These are phyloP conservation scores for Drosophila biarmipes DNA, from an alignment of 1,140 invertebrate species.

Conservation along the genomic window DNA sequence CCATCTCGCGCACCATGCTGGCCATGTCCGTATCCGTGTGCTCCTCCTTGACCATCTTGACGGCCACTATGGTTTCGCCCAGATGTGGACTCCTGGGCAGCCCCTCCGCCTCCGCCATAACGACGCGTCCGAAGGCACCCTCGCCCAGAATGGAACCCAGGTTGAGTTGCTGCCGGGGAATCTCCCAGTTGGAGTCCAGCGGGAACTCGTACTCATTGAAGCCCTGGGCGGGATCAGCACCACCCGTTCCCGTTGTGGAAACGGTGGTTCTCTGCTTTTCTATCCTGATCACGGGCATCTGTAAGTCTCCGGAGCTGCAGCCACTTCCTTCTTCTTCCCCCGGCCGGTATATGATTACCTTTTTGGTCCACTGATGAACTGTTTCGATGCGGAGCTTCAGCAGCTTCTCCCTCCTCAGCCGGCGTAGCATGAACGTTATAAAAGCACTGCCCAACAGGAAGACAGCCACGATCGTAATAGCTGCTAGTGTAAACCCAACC, in stretches of 20 bases:
- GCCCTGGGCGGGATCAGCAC: conserved; percentile 87
- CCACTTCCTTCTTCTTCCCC: conserved; percentile 86
- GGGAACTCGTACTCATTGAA: conserved; percentile 98
- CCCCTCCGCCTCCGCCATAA: conserved; percentile 90
- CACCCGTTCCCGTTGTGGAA: conserved; percentile 85
- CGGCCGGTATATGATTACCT: conserved; percentile 93
- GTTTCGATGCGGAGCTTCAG: conserved; percentile 92
- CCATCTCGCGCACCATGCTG: conserved; percentile 98
- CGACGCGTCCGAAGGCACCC: conserved; percentile 97
- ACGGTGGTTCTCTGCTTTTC: conserved; percentile 91
- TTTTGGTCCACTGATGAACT: conserved; percentile 94
- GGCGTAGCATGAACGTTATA: conserved; percentile 86
- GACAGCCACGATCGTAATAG: conserved; percentile 43
- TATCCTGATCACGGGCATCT: conserved; percentile 94
- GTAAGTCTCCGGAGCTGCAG: conserved; percentile 84
- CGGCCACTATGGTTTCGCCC: conserved; percentile 91
- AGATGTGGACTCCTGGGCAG: conserved; percentile 68
- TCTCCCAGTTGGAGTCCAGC: conserved; percentile 96
- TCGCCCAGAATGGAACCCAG: conserved; percentile 95
- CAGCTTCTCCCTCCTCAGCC: conserved; percentile 85
- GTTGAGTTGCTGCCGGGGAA: conserved; percentile 91
- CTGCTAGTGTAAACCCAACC: conserved; percentile 50
- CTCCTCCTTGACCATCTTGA: conserved; percentile 99
- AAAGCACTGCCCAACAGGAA: conserved; percentile 68
- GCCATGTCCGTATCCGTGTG: conserved; percentile 98